phyloP scores from a whole-genome alignment of 1,140 invertebrate species.

The Drosophila serrata region DNA sequence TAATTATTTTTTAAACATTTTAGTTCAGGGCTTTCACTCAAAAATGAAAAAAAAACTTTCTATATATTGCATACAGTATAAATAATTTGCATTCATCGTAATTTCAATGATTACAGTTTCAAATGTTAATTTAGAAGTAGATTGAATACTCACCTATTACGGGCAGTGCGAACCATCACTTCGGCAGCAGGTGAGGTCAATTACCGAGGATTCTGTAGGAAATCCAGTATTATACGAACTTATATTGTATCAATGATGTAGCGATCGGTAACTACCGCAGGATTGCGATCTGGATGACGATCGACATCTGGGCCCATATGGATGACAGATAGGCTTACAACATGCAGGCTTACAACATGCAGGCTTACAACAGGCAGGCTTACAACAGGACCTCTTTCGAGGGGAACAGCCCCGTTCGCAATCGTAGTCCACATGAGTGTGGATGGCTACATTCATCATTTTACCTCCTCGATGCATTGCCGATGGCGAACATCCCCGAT shows the following conservation, averaged over 20 bases:
- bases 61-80: no score
- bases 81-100: no score
- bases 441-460: slow-evolving; percentile 50
- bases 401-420: slow-evolving; percentile 22
- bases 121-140: neutral
- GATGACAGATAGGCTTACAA: no score
- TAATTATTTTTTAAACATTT: no score
- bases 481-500: neutral
- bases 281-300: no score
- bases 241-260: neutral
- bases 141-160: neutral
- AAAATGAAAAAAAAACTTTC: no score
- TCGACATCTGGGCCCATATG: no score
- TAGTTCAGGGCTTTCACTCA: no score
- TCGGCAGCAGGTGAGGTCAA: neutral
- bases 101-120: no score
- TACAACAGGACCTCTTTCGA: no score
- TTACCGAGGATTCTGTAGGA: neutral
- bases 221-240: neutral
- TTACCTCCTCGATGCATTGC: slow-evolving; percentile 1
- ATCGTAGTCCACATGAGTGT: slow-evolving; percentile 53
- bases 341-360: no score
- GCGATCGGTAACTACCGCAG: neutral
- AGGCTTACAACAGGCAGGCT: no score
- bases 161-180: neutral